phyloP scores from a whole-genome alignment of 2,888 invertebrate species.

The Caenorhabditis sp. region DNA sequence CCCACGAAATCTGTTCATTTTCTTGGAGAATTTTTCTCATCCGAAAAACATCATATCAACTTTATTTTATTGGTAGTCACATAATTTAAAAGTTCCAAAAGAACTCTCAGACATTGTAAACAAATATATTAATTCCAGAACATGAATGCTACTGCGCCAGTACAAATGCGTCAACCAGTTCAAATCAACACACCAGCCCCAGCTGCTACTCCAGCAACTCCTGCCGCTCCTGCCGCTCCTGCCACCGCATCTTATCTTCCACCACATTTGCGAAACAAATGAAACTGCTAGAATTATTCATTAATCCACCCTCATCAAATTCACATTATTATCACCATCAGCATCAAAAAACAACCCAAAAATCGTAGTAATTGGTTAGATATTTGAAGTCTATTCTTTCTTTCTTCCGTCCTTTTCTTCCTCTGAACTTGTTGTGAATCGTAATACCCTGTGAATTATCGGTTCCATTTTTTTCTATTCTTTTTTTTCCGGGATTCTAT shows the following conservation, averaged over 20 bases:
- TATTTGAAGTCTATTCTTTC: not conserved
- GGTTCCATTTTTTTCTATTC: constrained; percentile 10
- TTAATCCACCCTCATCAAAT: not conserved
- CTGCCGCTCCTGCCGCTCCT: constrained; percentile 13
- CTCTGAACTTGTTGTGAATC: constrained; percentile 23
- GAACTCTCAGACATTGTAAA: too few species aligned
- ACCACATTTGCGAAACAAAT: constrained; percentile 50
- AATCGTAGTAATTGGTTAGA: constrained; percentile 3
- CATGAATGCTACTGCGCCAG: constrained; percentile 5
- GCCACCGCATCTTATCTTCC: constrained; percentile 51
- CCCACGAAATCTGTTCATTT: too few species aligned
- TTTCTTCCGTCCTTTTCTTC: constrained; percentile 1
- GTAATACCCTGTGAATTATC: not conserved
- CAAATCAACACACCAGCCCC: constrained; percentile 8
- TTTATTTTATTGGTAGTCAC: too few species aligned
- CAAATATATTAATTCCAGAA: too few species aligned
- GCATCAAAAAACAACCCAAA: not conserved
- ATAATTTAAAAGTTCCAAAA: too few species aligned
- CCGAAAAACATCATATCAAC: too few species aligned
- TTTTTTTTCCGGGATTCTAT: constrained; percentile 7
- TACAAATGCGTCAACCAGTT: not conserved
- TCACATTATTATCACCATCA: not conserved
- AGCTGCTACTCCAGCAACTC: constrained; percentile 4
- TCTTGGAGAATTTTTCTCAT: too few species aligned
- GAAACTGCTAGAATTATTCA: not conserved